Conservation (phyloP, 2,113 vertebrate species). For the Syngnathus floridae region DNA sequence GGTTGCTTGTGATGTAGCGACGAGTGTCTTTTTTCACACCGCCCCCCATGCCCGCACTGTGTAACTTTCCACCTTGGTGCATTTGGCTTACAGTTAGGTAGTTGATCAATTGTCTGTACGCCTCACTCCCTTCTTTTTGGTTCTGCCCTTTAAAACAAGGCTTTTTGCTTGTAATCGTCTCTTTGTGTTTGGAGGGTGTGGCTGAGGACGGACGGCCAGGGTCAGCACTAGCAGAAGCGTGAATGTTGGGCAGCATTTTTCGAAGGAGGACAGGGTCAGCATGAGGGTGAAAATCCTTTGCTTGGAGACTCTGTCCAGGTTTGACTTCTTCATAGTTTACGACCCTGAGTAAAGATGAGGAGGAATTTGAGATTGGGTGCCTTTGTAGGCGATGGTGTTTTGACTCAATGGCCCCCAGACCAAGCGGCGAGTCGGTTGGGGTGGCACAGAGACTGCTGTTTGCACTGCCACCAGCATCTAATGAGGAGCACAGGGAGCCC, state of each 20-base stretch:
- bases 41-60: constrained; percentile 62
- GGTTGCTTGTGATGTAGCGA: constrained; percentile 65
- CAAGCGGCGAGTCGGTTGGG: constrained; percentile 82
- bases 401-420: constrained; percentile 41
- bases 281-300: constrained; percentile 83
- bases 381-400: constrained; percentile 65
- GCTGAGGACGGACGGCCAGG: constrained; percentile 78
- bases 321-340: constrained; percentile 77
- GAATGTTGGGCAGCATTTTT: constrained; percentile 82
- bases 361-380: constrained; percentile 78
- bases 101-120: constrained; percentile 69
- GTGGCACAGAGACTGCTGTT: constrained; percentile 83
- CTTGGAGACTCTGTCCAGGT: constrained; percentile 69
- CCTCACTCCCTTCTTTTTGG: constrained; percentile 66
- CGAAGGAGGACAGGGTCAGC: constrained; percentile 80
- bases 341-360: constrained; percentile 71
- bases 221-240: constrained; percentile 76
- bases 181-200: constrained; percentile 84
- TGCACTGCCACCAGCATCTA: constrained; percentile 86
- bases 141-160: constrained; percentile 56
- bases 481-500: constrained; percentile 86
- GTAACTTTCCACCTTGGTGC: constrained; percentile 69
- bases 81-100: constrained; percentile 72
- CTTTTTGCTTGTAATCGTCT: constrained; percentile 72
- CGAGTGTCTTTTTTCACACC: constrained; percentile 65